phyloP scores from a whole-genome alignment of 1,140 invertebrate genomes.

The Ips nitidus region DNA sequence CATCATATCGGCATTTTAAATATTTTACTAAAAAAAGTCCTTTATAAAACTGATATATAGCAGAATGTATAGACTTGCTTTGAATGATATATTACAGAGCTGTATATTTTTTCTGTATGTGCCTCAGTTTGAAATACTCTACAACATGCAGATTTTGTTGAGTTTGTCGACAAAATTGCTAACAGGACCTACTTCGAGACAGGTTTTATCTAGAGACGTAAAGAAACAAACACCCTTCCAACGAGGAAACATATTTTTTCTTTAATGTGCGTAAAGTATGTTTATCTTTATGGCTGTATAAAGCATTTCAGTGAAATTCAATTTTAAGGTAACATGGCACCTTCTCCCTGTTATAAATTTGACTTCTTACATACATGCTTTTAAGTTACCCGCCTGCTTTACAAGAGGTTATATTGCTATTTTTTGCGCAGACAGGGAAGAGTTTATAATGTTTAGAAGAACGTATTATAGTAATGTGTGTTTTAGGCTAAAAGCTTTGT shows the following conservation, averaged over 20 bases:
- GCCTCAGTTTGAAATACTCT: no score
- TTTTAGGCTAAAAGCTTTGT: not conserved
- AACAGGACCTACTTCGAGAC: not conserved
- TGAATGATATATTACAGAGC: no score
- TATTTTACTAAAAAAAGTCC: no score
- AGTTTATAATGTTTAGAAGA: slow-evolving; percentile 21
- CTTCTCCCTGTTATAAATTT: slow-evolving; percentile 25
- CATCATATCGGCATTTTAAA: no score
- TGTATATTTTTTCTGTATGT: no score
- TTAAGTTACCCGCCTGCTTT: slow-evolving; percentile 23
- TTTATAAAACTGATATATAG: no score
- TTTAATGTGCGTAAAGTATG: slow-evolving; percentile 21
- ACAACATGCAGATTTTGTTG: no score
- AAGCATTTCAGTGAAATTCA: slow-evolving; percentile 27
- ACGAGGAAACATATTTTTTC: slow-evolving; percentile 14
- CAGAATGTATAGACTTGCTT: no score
- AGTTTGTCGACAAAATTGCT: no score
- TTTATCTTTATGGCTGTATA: slow-evolving; percentile 29
- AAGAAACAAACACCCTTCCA: not conserved
- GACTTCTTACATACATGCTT: slow-evolving; percentile 27
- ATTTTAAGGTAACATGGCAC: slow-evolving; percentile 29
- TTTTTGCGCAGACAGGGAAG: not conserved
- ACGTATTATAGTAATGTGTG: slow-evolving; percentile 20
- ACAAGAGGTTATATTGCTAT: slow-evolving; percentile 18
- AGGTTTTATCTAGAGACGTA: not conserved